Evolutionary conservation across 2,888 invertebrate genomes (phyloP), one percentile per base, ranked within the genome.

Genomic region (Stratiomys singularior): DNA sequence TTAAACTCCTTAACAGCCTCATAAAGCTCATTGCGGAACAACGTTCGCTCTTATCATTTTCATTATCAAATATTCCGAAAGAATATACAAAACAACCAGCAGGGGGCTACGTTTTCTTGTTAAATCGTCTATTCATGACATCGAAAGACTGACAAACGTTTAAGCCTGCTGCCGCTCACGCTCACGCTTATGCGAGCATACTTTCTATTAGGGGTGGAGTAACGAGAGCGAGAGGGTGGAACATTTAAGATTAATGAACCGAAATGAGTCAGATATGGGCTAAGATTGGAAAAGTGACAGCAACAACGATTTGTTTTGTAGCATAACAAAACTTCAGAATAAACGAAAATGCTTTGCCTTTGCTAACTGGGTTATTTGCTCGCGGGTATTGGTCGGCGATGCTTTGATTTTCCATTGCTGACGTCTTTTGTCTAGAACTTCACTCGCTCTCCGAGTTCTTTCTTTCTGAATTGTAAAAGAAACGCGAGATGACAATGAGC

Each of bases 241-340:
- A 25, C 72, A 46, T 72, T 72, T 72, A 56, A 72, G 72, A 72
- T 72, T 72, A 72, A 72, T 72, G 72, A 72, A 72, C 72, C 30
- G 72, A 72, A 72, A 72, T 72, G 72, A 56, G 72, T 72, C 72
- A 52, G 72, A 72, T 72, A 72, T 58, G 72, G 72, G 72, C 28
- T 5, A 37, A 72, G 72, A 72, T 72, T 72, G 56, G 56, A 72
- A 67, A 71, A 71, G 56, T 72, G 72, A 72, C 72, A 72, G 52
- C 56, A 72, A 56, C 72, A n/a, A 72, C 72, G 72, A 72, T 72
- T 72, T 56, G 72, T 52, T 67, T 72, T 72, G 72, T 72, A 72
- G 27, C 58, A 72, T 9, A 37, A 9, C 52, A 18, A 64, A 30
- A 64, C 64, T 64, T 64, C 13, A 28, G 28, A 64, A 52, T 37